These are phyloP conservation scores for Trinorchestia longiramus DNA, from an alignment of 1,140 invertebrate species.

Conservation along the genomic window DNA sequence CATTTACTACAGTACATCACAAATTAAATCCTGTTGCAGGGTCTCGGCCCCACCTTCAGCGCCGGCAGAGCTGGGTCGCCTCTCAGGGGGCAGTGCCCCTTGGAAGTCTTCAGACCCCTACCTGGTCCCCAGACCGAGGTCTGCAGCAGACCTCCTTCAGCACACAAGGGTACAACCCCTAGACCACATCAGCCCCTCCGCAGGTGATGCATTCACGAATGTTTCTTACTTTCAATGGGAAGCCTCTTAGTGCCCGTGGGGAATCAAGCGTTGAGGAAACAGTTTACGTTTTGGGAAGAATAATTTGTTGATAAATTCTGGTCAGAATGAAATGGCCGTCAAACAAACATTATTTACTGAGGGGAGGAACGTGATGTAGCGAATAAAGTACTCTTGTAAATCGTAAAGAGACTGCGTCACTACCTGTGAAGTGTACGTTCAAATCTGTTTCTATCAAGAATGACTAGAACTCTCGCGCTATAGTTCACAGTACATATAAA, in stretches of 20 bases:
- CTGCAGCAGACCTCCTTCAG: constrained; percentile 39
- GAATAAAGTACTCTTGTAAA: background rate
- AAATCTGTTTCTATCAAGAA: background rate
- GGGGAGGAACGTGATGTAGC: background rate
- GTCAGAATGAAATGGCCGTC: background rate
- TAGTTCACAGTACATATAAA: too few species aligned
- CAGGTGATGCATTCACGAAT: background rate
- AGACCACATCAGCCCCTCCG: constrained; percentile 24
- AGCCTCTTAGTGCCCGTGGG: too few species aligned
- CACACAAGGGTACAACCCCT: constrained; percentile 13
- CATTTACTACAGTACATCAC: too few species aligned
- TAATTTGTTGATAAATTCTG: too few species aligned
- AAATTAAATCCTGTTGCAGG: background rate
- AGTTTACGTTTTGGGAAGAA: too few species aligned
- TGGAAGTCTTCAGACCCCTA: background rate
- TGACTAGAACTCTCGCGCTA: background rate
- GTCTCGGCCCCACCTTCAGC: constrained; percentile 36
- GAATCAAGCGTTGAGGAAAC: too few species aligned
- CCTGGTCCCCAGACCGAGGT: background rate
- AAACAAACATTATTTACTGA: background rate
- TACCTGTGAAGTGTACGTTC: background rate
- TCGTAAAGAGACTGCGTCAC: background rate
- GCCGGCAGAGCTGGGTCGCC: constrained; percentile 31
- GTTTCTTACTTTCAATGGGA: too few species aligned
- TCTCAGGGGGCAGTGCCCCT: background rate